Evolutionary conservation across 2,113 vertebrate genomes (phyloP).

Genomic region (Tachysurus fulvidraco): DNA sequence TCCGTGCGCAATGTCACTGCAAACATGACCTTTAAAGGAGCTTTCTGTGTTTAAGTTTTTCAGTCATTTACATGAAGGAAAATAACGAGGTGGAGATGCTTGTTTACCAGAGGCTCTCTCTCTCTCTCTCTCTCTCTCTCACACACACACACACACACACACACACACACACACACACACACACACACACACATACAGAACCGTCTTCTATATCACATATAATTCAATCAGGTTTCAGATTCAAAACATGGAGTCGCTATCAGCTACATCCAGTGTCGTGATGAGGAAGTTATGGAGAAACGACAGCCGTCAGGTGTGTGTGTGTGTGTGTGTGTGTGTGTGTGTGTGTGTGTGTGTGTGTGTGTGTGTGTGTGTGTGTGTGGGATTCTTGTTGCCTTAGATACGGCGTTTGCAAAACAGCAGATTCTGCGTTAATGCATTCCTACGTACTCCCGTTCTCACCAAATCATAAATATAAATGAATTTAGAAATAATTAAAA

Average conservation of each 20-base stretch:
- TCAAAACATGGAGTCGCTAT: neutral
- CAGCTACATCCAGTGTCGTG: neutral
- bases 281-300: slow-evolving; percentile 16
- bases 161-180: slow-evolving; percentile 12
- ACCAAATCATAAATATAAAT: neutral
- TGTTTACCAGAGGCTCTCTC: neutral
- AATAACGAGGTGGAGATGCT: slow-evolving; percentile 15
- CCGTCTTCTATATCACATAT: neutral
- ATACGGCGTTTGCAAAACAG: slow-evolving; percentile 44
- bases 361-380: slow-evolving; percentile 33
- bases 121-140: neutral
- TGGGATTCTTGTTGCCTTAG: slow-evolving; percentile 57
- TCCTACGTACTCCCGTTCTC: neutral
- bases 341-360: slow-evolving; percentile 20
- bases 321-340: slow-evolving; percentile 26
- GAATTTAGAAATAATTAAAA: neutral
- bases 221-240: neutral
- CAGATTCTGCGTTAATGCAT: slow-evolving; percentile 16
- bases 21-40: neutral
- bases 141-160: neutral
- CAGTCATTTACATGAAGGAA: neutral
- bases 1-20: neutral
- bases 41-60: neutral
- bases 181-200: neutral
- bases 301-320: slow-evolving; percentile 27